A percentile compares a stretch with the other conserved stretches of the same genome.
These are phyloP conservation scores for Nomada flava DNA, from an alignment of 2,888 invertebrate species.

Conservation along the genomic window DNA sequence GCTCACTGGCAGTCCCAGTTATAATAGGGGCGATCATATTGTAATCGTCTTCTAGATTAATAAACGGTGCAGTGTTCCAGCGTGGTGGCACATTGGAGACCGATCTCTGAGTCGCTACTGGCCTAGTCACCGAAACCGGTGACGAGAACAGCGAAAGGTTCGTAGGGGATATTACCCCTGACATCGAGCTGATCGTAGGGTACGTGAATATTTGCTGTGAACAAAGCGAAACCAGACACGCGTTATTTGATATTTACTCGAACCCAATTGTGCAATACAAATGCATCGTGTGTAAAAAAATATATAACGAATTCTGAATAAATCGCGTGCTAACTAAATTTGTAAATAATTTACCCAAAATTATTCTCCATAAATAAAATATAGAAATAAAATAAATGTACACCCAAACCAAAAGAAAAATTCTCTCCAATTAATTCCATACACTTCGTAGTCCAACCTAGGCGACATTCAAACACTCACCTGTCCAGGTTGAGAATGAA, in stretches of 20 bases:
- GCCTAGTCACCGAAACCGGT: slow-evolving; percentile 87
- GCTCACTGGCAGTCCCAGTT: slow-evolving; percentile 85
- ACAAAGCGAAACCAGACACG: not conserved
- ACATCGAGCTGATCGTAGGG: slow-evolving; percentile 93
- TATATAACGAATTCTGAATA: no score
- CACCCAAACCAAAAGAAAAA: no score
- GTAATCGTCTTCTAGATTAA: slow-evolving; percentile 97
- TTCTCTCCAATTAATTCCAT: no score
- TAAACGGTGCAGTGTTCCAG: slow-evolving; percentile 95
- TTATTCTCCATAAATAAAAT: not conserved
- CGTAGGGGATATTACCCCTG: slow-evolving; percentile 95
- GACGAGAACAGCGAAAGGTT: slow-evolving; percentile 94
- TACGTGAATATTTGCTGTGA: slow-evolving; percentile 94
- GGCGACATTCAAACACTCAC: slow-evolving; percentile 76
- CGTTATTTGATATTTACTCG: no score
- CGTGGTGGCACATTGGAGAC: slow-evolving; percentile 86
- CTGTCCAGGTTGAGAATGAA: slow-evolving; percentile 96
- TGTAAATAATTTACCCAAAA: no score
- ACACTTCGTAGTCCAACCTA: no score
- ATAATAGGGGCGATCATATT: slow-evolving; percentile 94
- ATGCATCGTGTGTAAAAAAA: no score
- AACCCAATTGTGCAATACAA: no score
- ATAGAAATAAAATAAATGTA: not conserved
- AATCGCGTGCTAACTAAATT: no score
- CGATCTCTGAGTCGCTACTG: slow-evolving; percentile 89